Evolutionary conservation across 2,113 vertebrate species (phyloP).

Genomic region (Aplodontia rufa): DNA sequence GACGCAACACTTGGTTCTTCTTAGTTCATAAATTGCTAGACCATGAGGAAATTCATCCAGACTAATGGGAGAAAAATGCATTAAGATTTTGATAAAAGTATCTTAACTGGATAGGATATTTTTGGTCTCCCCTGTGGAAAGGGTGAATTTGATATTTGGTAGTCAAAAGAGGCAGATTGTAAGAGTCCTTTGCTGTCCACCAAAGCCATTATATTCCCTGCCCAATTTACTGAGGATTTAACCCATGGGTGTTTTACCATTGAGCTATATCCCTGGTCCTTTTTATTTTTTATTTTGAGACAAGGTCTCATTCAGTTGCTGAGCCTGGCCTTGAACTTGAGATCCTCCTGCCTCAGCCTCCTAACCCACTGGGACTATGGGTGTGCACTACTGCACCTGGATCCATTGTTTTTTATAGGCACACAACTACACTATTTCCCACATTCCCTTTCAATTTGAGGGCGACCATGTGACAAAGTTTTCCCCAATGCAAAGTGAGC

Average conservation of each 20-base stretch:
- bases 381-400: no score
- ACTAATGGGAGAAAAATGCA: neutral
- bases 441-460: neutral
- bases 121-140: neutral
- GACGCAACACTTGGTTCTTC: neutral
- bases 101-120: neutral
- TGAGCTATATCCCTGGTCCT: no score
- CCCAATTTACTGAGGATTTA: no score
- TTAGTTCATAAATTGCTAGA: neutral
- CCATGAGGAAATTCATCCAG: neutral
- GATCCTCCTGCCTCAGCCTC: no score
- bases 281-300: no score
- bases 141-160: neutral
- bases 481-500: neutral
- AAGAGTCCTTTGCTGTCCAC: neutral
- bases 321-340: no score
- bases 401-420: neutral
- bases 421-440: neutral
- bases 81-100: neutral
- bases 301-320: no score
- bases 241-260: no score
- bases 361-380: no score
- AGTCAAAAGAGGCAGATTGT: neutral
- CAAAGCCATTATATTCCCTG: neutral
- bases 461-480: neutral